Evolutionary conservation across 2,113 vertebrate genomes (phyloP).

Genomic region (Paramormyrops kingsleyae): DNA sequence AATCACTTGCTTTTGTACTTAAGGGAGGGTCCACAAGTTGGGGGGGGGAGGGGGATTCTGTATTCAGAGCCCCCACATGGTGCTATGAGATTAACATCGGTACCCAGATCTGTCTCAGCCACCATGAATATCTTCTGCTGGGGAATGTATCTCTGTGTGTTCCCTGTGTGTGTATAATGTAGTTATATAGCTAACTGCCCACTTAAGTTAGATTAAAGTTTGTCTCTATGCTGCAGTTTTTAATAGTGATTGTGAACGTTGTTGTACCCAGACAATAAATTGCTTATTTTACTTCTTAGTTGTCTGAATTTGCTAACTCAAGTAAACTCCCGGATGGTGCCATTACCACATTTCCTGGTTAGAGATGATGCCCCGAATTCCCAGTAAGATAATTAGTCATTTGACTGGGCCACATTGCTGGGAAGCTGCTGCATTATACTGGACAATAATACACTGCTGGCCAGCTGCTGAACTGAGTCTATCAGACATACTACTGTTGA

Average conservation of each 20-base stretch:
- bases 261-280: not conserved
- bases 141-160: not conserved
- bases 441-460: not conserved
- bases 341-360: not conserved
- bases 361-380: not conserved
- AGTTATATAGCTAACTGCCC: not conserved
- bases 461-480: not conserved
- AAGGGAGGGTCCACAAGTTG: not conserved
- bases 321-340: not conserved
- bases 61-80: not conserved
- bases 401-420: not conserved
- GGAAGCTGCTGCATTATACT: not conserved
- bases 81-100: not conserved
- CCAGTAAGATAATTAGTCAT: not conserved
- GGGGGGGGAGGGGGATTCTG: not conserved
- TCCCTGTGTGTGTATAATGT: not conserved
- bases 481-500: not conserved
- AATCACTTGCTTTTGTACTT: not conserved
- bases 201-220: not conserved
- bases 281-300: not conserved
- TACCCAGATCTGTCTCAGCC: not conserved
- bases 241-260: not conserved
- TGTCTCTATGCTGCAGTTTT: not conserved
- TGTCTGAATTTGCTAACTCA: not conserved
- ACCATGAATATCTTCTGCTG: not conserved